Percentiles rank a stretch among this genome's conserved stretches.
phyloP scores from a whole-genome alignment of 2,113 vertebrate genomes.

The Ochotona princeps region DNA sequence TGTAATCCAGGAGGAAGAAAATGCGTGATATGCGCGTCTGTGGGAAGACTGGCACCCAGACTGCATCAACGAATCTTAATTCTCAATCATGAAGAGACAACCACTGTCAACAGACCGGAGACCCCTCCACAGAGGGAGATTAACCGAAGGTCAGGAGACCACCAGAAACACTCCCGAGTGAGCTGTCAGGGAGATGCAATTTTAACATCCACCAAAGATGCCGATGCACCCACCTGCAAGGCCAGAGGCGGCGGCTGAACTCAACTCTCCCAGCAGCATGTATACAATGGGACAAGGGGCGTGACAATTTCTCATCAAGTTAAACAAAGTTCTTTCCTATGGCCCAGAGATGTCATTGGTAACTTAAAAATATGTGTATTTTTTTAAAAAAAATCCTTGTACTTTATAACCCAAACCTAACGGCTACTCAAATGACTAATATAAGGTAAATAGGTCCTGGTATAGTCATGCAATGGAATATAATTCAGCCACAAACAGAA shows the following conservation, averaged over 20 bases:
- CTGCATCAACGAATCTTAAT: neutral
- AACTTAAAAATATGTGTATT: neutral
- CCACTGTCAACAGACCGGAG: neutral
- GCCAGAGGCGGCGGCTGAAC: neutral
- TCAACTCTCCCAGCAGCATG: neutral
- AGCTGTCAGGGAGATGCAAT: neutral
- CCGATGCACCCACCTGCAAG: neutral
- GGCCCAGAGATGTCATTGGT: neutral
- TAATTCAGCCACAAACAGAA: neutral
- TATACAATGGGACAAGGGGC: neutral
- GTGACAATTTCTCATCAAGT: neutral
- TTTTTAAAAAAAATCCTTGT: neutral
- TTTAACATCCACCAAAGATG: neutral
- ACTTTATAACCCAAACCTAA: neutral
- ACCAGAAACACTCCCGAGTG: too few relatives aligned
- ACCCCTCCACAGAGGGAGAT: neutral
- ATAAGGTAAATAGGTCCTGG: neutral
- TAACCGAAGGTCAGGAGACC: neutral
- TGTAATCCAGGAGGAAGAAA: neutral
- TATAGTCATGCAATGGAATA: rapidly evolving
- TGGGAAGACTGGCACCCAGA: neutral
- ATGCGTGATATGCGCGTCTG: neutral
- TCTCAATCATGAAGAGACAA: neutral
- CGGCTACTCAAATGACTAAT: neutral
- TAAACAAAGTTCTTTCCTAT: neutral